phyloP scores from a whole-genome alignment of 2,888 invertebrate species.

The Amiota minor region DNA sequence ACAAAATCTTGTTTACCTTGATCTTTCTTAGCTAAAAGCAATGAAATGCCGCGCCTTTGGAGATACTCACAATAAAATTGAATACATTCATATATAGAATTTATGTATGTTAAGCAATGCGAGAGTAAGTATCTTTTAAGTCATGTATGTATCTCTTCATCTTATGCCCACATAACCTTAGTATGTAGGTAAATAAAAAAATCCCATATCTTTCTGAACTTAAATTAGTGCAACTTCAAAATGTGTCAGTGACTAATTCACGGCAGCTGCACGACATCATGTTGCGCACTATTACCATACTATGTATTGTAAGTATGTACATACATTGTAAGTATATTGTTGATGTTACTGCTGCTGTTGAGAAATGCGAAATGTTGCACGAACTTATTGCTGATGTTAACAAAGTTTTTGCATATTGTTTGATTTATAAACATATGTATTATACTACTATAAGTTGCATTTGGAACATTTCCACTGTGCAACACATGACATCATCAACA shows the following conservation, averaged over 20 bases:
- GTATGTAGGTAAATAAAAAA: background rate
- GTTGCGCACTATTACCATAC: conserved; percentile 10
- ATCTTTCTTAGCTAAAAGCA: background rate
- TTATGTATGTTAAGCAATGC: too few species aligned
- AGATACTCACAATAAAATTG: too few species aligned
- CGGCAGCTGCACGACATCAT: conserved; percentile 59
- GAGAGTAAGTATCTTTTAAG: too few species aligned
- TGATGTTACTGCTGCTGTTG: conserved; percentile 5
- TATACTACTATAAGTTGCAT: background rate
- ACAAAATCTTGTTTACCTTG: conserved; percentile 9
- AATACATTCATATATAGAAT: too few species aligned
- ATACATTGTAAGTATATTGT: too few species aligned
- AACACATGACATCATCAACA: conserved; percentile 59
- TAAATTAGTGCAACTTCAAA: conserved; percentile 50
- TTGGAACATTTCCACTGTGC: conserved; percentile 17
- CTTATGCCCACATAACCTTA: conserved; percentile 17
- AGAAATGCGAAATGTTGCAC: background rate
- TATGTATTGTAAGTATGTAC: too few species aligned
- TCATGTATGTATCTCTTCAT: conserved; percentile 12
- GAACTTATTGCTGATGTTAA: conserved; percentile 17
- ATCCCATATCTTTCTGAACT: conserved; percentile 19
- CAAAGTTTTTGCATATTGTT: too few species aligned
- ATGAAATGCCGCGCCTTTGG: too few species aligned
- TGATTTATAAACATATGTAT: too few species aligned
- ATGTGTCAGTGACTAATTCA: conserved; percentile 59